A percentile compares a stretch with the other conserved stretches of the same genome.
These are phyloP conservation scores for Tragelaphus buxtoni DNA, from an alignment of 2,113 vertebrate genomes.

Conservation along the genomic window DNA sequence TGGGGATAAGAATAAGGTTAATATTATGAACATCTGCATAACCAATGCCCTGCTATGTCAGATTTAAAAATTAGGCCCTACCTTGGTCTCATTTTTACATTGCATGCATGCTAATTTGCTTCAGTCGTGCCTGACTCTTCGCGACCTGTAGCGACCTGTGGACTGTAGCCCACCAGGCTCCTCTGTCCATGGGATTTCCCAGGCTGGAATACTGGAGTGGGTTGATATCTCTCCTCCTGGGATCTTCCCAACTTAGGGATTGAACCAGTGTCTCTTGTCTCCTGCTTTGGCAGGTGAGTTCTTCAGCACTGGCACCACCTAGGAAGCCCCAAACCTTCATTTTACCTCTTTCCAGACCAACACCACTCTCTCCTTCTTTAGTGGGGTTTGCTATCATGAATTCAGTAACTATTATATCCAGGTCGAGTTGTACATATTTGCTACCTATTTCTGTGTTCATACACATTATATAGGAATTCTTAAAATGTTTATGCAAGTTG, in stretches of 20 bases:
- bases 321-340: not conserved
- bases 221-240: not conserved
- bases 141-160: not conserved
- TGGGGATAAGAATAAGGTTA: not conserved
- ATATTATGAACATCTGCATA: not conserved
- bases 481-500: not conserved
- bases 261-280: not conserved
- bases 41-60: not conserved
- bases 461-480: not conserved
- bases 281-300: not conserved
- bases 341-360: not conserved
- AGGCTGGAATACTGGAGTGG: not conserved
- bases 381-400: not conserved
- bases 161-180: not conserved
- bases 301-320: not conserved
- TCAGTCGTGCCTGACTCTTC: not conserved
- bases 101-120: not conserved
- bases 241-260: not conserved
- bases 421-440: not conserved
- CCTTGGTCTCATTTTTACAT: not conserved
- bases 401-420: not conserved
- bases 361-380: not conserved
- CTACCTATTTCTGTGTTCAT: not conserved
- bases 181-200: not conserved
- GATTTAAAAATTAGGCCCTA: slow-evolving; percentile 5